A percentile compares a stretch with the other conserved stretches of the same genome.
phyloP scores from a whole-genome alignment of 2,888 invertebrate genomes.

The Portevinia maculata region DNA sequence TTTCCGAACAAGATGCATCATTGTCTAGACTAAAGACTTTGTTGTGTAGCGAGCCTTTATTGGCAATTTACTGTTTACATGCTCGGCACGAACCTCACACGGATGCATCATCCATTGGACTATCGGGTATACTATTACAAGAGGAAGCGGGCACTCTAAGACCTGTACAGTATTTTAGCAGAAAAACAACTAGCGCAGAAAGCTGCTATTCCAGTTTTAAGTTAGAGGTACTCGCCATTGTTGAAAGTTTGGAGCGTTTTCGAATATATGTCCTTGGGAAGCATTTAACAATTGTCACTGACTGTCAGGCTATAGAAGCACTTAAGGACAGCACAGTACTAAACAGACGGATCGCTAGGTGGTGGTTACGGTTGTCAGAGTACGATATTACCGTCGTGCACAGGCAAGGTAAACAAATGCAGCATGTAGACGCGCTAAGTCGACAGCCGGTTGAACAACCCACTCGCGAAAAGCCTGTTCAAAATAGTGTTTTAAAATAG shows the following conservation, averaged over 20 bases:
- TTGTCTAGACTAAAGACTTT: slow-evolving; percentile 7
- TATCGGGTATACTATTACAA: slow-evolving; percentile 23
- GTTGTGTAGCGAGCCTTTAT: slow-evolving; percentile 20
- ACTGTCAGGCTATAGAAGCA: slow-evolving; percentile 31
- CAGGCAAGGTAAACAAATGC: slow-evolving; percentile 32
- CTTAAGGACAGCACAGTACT: slow-evolving; percentile 23
- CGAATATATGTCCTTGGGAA: slow-evolving; percentile 40
- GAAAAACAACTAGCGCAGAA: slow-evolving; percentile 27
- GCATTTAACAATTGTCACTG: slow-evolving; percentile 1
- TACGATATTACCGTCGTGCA: slow-evolving; percentile 17
- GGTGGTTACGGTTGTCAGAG: slow-evolving; percentile 39
- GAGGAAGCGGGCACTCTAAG: slow-evolving; percentile 7
- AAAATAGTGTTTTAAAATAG: slow-evolving; percentile 11
- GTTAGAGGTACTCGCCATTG: slow-evolving; percentile 24
- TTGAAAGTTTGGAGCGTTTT: slow-evolving; percentile 36
- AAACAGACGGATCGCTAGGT: slow-evolving; percentile 36
- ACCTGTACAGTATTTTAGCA: slow-evolving; percentile 26
- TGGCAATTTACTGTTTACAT: slow-evolving; percentile 12
- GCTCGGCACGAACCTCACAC: slow-evolving; percentile 13
- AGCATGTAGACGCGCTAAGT: slow-evolving; percentile 35
- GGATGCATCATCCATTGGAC: slow-evolving; percentile 10
- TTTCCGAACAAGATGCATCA: slow-evolving; percentile 3
- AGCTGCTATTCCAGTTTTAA: slow-evolving; percentile 35
- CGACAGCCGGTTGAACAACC: slow-evolving; percentile 4
- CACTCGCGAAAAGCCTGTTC: neutral